Percentiles rank a stretch among this genome's conserved stretches.
Evolutionary conservation across 1,140 invertebrate genomes (phyloP).

Genomic region (Cotesia glomerata): DNA sequence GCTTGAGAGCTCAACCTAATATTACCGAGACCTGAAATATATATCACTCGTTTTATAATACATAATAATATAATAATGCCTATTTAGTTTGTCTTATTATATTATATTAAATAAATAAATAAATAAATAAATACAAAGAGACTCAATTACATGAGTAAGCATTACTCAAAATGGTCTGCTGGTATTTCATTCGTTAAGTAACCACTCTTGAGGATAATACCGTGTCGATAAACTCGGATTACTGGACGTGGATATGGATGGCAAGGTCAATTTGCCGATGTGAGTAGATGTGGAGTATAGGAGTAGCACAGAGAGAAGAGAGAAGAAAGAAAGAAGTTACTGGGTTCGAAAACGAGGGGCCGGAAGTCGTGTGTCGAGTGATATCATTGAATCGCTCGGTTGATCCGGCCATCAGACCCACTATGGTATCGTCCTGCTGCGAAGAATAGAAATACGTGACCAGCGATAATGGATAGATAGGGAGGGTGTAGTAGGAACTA

Average conservation of each 20-base stretch:
- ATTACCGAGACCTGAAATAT: background rate
- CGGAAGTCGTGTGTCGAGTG: conserved; percentile 9
- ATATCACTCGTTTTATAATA: background rate
- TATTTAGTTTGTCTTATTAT: too few relatives aligned
- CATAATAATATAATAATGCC: background rate
- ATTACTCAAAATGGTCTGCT: too few relatives aligned
- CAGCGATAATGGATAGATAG: conserved; percentile 22
- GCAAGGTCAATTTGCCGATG: too few relatives aligned
- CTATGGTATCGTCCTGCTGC: background rate
- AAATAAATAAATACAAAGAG: background rate
- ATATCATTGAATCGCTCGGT: conserved; percentile 14
- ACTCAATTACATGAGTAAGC: too few relatives aligned
- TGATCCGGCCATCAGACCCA: background rate
- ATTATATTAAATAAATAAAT: too few relatives aligned
- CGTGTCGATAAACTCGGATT: too few relatives aligned
- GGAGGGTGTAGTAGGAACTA: background rate
- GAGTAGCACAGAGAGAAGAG: too few relatives aligned
- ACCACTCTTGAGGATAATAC: too few relatives aligned
- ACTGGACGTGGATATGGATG: too few relatives aligned
- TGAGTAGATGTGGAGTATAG: too few relatives aligned
- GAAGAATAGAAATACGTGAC: conserved; percentile 14
- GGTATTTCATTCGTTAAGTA: background rate
- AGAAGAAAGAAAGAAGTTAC: background rate
- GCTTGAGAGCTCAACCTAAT: background rate
- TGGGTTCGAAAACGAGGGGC: background rate